Conservation (phyloP, 1,140 invertebrate species). For the Polypedilum vanderplanki region DNA sequence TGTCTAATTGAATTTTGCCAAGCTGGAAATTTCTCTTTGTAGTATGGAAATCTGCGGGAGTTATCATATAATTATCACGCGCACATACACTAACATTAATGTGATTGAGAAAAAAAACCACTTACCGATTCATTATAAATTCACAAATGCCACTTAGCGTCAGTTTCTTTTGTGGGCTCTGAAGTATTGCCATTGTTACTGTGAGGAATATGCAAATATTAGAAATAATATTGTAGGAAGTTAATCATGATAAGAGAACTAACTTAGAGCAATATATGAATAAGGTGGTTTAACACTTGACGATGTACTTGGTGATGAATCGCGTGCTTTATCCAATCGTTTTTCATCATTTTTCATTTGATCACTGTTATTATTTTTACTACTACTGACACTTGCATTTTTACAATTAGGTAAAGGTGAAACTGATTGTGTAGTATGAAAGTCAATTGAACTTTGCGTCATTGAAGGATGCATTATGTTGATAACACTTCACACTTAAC, state of each 20-base stretch:
- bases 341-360: background rate
- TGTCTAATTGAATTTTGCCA: conserved; percentile 97
- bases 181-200: conserved; percentile 93
- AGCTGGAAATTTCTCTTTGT: conserved; percentile 89
- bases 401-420: background rate
- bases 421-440: background rate
- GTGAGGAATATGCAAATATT: background rate
- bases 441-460: background rate
- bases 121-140: conserved; percentile 87
- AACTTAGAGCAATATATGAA: conserved; percentile 89
- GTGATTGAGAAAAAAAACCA: conserved; percentile 29
- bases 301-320: conserved; percentile 35
- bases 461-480: background rate
- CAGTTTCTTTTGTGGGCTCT: conserved; percentile 93
- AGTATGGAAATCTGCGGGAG: conserved; percentile 74
- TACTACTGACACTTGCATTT: background rate
- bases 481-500: background rate
- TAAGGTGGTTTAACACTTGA: conserved; percentile 86
- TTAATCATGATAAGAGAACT: background rate
- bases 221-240: background rate
- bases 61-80: background rate
- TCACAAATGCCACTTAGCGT: conserved; percentile 97
- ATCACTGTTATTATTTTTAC: background rate
- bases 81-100: background rate
- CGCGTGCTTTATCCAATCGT: background rate